phyloP scores from a whole-genome alignment of 2,888 invertebrate genomes.

The Periphyllus acericola region DNA sequence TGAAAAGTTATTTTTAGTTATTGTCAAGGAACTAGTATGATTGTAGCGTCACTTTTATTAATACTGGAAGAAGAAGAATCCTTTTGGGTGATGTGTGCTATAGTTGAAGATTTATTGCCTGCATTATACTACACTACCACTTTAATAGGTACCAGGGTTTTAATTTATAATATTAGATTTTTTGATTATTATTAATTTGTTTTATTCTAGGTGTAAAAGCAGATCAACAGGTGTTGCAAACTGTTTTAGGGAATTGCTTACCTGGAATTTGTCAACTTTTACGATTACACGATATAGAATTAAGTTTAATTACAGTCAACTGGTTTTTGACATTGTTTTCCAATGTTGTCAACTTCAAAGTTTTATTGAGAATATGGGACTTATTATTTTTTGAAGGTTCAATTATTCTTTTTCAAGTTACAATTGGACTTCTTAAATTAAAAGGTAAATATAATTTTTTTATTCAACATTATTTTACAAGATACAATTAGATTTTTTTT shows the following conservation, averaged over 20 bases:
- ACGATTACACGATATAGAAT: slow-evolving; percentile 92
- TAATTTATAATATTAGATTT: neutral
- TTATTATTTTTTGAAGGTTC: slow-evolving; percentile 96
- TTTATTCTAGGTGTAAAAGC: slow-evolving; percentile 81
- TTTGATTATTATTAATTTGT: slow-evolving; percentile 31
- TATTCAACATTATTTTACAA: neutral
- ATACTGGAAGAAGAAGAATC: slow-evolving; percentile 98
- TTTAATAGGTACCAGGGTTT: slow-evolving; percentile 73
- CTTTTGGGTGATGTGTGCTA: slow-evolving; percentile 99
- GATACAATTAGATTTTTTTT: neutral
- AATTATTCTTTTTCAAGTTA: slow-evolving; percentile 91
- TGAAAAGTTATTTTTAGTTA: slow-evolving; percentile 69
- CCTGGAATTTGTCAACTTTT: slow-evolving; percentile 91
- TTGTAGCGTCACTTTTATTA: slow-evolving; percentile 90
- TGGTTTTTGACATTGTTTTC: slow-evolving; percentile 98
- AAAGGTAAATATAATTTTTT: slow-evolving; percentile 67
- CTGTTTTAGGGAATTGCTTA: slow-evolving; percentile 87
- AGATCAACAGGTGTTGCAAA: slow-evolving; percentile 94
- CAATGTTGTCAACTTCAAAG: slow-evolving; percentile 95
- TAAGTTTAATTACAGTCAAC: slow-evolving; percentile 94
- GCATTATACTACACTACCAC: slow-evolving; percentile 97
- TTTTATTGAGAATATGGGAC: slow-evolving; percentile 94
- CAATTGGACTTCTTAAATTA: slow-evolving; percentile 93
- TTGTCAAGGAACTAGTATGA: slow-evolving; percentile 88
- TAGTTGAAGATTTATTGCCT: slow-evolving; percentile 97